A percentile compares a stretch with the other conserved stretches of the same genome.
phyloP scores from a whole-genome alignment of 1,140 invertebrate genomes.

The Papilio xuthus region DNA sequence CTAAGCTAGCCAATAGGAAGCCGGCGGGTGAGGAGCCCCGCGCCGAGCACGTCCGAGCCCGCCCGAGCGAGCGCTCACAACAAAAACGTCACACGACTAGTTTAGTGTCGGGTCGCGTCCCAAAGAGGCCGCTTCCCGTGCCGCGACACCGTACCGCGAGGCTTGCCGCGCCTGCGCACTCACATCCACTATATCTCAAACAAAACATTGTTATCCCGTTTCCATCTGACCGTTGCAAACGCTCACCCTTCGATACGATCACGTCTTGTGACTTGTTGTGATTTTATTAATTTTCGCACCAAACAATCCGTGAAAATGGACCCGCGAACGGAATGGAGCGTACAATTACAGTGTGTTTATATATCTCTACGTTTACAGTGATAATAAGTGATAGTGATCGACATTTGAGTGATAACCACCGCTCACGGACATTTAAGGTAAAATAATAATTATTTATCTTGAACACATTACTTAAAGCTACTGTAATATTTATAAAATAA shows the following conservation, averaged over 20 bases:
- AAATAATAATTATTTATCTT: constrained; percentile 45
- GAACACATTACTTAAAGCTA: background rate
- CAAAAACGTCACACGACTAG: constrained; percentile 77
- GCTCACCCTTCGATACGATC: background rate
- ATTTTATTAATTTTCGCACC: constrained; percentile 47
- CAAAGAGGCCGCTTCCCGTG: constrained; percentile 75
- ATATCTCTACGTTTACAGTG: constrained; percentile 63
- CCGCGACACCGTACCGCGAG: constrained; percentile 47
- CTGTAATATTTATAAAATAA: constrained; percentile 16
- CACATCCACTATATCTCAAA: constrained; percentile 63
- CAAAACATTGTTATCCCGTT: constrained; percentile 46
- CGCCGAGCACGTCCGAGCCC: constrained; percentile 55
- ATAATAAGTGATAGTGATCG: constrained; percentile 78
- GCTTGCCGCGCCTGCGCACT: constrained; percentile 63
- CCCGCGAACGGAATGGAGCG: constrained; percentile 74
- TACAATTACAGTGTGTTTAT: constrained; percentile 57
- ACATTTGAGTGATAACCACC: constrained; percentile 69
- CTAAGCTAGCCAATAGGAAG: background rate
- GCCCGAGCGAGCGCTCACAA: constrained; percentile 71
- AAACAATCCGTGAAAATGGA: constrained; percentile 64
- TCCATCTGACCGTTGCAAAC: constrained; percentile 43
- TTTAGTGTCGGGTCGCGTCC: constrained; percentile 80
- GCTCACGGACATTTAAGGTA: constrained; percentile 75
- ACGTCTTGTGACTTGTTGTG: constrained; percentile 63
- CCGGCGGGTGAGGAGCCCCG: constrained; percentile 52